phyloP scores from a whole-genome alignment of 2,888 invertebrate genomes.

The Torymus aiolomorphi region DNA sequence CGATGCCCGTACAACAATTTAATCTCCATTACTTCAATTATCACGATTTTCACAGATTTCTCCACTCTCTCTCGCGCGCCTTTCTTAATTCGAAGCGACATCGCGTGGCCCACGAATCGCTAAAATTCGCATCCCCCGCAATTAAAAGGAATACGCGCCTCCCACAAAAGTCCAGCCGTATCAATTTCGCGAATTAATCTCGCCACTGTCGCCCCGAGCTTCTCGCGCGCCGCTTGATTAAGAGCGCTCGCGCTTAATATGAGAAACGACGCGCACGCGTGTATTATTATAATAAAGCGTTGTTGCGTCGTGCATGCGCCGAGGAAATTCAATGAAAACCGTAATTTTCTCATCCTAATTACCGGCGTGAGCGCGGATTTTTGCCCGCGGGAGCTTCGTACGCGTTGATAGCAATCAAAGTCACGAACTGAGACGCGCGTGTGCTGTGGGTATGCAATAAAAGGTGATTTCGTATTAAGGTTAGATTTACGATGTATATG shows the following conservation, averaged over 20 bases:
- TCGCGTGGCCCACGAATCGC: too few relatives aligned
- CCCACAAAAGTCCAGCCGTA: not conserved
- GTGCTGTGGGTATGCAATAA: slow-evolving; percentile 22
- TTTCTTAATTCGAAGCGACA: too few relatives aligned
- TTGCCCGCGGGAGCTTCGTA: slow-evolving; percentile 25
- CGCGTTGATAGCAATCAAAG: slow-evolving; percentile 50
- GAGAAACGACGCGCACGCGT: slow-evolving; percentile 14
- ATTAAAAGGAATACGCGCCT: too few relatives aligned
- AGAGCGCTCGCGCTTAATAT: slow-evolving; percentile 42
- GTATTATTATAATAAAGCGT: slow-evolving; percentile 44
- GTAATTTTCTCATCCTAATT: slow-evolving; percentile 54
- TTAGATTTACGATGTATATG: slow-evolving; percentile 48
- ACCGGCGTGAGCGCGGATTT: slow-evolving; percentile 26
- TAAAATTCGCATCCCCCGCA: too few relatives aligned
- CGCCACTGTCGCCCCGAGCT: slow-evolving; percentile 6
- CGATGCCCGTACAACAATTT: too few relatives aligned
- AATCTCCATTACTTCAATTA: too few relatives aligned
- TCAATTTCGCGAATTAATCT: slow-evolving; percentile 45
- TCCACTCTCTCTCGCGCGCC: too few relatives aligned
- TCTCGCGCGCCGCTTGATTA: slow-evolving; percentile 29
- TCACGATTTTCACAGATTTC: too few relatives aligned
- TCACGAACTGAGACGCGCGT: slow-evolving; percentile 18
- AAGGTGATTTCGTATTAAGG: slow-evolving; percentile 51
- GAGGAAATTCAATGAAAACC: slow-evolving; percentile 46
- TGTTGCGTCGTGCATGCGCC: not conserved